Evolutionary conservation across 2,113 vertebrate genomes (phyloP), one percentile per base, ranked within the genome.

Genomic region (Muntiacus reevesi): DNA sequence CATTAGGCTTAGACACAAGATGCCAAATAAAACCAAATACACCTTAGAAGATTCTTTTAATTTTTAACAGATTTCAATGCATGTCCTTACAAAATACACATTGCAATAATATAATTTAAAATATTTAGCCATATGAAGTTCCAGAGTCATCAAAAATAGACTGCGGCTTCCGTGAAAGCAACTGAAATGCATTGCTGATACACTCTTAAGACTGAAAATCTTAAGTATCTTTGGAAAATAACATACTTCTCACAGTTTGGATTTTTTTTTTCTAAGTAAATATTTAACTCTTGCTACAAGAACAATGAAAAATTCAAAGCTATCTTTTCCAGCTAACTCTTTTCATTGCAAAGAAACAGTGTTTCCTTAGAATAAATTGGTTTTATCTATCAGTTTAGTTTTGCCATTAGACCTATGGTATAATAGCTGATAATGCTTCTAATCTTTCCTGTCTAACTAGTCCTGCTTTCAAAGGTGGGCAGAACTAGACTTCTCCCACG

Each of bases 291-390:
- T 92, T 95, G 28, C 89, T 96, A 50, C 1, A 60, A 89, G 59
- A 64, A 97, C 84, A 96, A 96, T 23, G 19, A 71, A 97, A 97
- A 74, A n/a, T 40, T 97, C 88, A 94, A 98, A 76, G 62, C 96
- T 6, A 50, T 47, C 9, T 64, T 0, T 14, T 85, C 98, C 55
- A 94, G 50, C 78, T 78, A 36, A 92, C 76, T 89, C 87, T 96
- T 36, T 93, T 54, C 27, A 33, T 83, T 92, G n/a, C 14, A 96
- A 96, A 97, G 36, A 92, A 95, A 85, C 19, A 86, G 6, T 33
- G 33, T 97, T 98, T 97, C 95, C 54, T 71, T 57, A 55, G 89
- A 95, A 94, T 97, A 98, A 50, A 86, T 9, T 89, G 78, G 59
- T 43, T 94, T 89, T 62, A 95, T 96, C 89, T 6, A 82, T 54